These are phyloP conservation scores for Poeciliopsis presidionis DNA, from an alignment of 2,797 vertebrate genomes.

Conservation along the genomic window DNA sequence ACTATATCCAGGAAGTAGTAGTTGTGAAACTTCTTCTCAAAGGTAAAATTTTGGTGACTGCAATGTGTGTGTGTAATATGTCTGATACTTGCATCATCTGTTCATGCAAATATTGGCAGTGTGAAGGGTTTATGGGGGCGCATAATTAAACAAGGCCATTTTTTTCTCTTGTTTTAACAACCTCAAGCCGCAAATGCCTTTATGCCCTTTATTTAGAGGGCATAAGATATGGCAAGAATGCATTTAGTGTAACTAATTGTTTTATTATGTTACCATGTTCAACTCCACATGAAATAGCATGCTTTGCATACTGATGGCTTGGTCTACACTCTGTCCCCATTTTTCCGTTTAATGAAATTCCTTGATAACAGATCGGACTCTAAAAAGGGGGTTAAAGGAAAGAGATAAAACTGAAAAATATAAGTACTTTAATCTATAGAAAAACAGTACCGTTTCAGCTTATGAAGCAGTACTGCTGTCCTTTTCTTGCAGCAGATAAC, in stretches of 20 bases:
- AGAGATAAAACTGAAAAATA: background rate
- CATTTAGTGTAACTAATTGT: background rate
- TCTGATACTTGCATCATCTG: background rate
- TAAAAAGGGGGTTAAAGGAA: background rate
- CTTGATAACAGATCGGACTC: background rate
- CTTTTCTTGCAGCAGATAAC: conserved; percentile 36
- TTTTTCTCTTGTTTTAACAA: background rate
- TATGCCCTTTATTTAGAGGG: background rate
- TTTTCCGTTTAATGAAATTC: background rate
- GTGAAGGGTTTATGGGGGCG: background rate
- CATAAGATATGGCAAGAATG: background rate
- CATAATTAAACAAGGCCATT: background rate
- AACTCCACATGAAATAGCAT: background rate
- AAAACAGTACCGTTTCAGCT: conserved; percentile 15
- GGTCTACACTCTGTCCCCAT: too few relatives aligned
- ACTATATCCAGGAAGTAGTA: background rate
- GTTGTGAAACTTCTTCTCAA: background rate
- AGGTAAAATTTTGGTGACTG: background rate
- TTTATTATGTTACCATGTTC: background rate
- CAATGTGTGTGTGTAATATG: background rate
- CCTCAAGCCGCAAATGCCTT: background rate
- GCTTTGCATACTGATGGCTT: conserved; percentile 2
- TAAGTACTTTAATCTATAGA: background rate
- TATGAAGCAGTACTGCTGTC: conserved; percentile 28
- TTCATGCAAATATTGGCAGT: background rate